Base-by-base conservation (phyloP, 2,888 invertebrate genomes). In the Noctua comes region DNA sequence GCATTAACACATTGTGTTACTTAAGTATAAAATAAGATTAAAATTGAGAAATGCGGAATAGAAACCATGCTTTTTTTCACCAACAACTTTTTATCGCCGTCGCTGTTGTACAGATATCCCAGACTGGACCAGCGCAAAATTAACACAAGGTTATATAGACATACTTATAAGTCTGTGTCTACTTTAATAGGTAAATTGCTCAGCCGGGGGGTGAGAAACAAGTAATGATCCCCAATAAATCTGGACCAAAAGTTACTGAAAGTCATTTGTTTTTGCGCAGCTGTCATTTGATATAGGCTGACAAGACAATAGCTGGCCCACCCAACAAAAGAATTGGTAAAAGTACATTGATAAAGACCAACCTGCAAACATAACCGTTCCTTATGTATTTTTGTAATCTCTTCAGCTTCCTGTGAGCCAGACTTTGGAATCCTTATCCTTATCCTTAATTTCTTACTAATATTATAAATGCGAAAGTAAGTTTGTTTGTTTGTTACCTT, bases 181-280 rank as follows among this genome's bases (percentile, higher is more conserved):
- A 51, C 24, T 51, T 51, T 40, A 77, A 18, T 40, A 13, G 3
- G 11, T 48, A 48, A 76, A 27, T 40, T 18, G 48, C 40, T 76
- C 27, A 76, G 40, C 24, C 27, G 43, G 43, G 18, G 27, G 18
- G 24, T 27, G 48, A 36, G n/a, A 36, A 46, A 48, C 18, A 57
- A 54, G n/a, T 27, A 51, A 77, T 43, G 31, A n/a, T n/a, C n/a
- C 4, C 13, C 31, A n/a, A 43, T 76, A 51, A 64, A 76, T 77
- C 77, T 64, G 31, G 0, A 40, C 6, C 1, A 6, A 13, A 31
- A 59, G 40, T 64, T n/a, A 64, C 77, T 51, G 51, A 51, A 31
- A 18, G 13, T 57, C 57, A 13, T 57, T 57, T 57, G 57, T 57
- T 57, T 57, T 57, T 57, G 57, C 57, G n/a, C 16, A 16, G 27